Evolutionary conservation across 2,113 vertebrate genomes (phyloP).

Genomic region (Oreamnos americanus): DNA sequence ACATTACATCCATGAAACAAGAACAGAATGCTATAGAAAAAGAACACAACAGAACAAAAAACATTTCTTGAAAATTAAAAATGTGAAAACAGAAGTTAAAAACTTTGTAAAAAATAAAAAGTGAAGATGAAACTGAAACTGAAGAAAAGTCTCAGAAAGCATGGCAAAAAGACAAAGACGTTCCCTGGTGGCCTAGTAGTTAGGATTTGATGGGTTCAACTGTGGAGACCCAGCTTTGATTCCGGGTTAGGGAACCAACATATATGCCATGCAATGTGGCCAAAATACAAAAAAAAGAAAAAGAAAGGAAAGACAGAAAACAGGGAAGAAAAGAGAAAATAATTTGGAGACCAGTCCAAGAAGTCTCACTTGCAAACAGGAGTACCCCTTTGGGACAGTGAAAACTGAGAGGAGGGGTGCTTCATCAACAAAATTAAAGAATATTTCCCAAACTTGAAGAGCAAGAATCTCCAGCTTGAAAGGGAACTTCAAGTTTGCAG

Average conservation of each 20-base stretch:
- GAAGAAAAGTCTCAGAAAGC: neutral
- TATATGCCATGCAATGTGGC: neutral
- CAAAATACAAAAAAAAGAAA: neutral
- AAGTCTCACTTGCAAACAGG: neutral
- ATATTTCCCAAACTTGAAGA: neutral
- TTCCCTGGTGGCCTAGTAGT: neutral
- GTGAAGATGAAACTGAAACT: neutral
- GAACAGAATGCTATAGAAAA: neutral
- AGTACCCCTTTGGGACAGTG: neutral
- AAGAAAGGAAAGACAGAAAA: neutral
- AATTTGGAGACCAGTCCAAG: neutral
- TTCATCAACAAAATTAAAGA: neutral
- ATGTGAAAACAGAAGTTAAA: neutral
- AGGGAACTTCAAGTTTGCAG: neutral
- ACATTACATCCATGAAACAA: neutral
- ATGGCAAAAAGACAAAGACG: neutral
- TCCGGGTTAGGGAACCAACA: neutral
- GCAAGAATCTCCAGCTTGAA: neutral
- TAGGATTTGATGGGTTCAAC: neutral
- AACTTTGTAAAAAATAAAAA: neutral
- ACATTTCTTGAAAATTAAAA: neutral
- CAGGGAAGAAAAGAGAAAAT: neutral
- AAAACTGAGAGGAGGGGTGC: neutral
- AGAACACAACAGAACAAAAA: neutral
- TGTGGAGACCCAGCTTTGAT: neutral